These are phyloP conservation scores for Aporophyla nigra DNA, from an alignment of 2,888 invertebrate species.

Conservation along the genomic window DNA sequence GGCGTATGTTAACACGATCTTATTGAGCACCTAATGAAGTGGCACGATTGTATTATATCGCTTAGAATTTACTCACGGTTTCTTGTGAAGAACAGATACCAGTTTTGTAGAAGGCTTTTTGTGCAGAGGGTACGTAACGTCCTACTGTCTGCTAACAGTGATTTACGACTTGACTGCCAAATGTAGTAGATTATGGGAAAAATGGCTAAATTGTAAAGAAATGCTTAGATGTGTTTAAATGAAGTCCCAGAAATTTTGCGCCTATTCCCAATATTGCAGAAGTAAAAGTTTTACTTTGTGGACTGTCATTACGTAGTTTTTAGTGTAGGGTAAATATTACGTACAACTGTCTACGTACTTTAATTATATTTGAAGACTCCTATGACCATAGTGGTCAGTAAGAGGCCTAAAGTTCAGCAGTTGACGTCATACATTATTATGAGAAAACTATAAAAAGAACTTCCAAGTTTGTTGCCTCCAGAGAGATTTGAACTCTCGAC, in stretches of 20 bases:
- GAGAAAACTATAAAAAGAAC: conserved; percentile 19
- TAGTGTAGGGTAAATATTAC: background rate
- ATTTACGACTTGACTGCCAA: background rate
- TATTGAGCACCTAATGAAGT: conserved; percentile 17
- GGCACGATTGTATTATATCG: background rate
- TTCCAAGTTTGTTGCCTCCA: conserved; percentile 82
- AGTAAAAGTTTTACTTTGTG: background rate
- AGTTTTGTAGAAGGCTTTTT: background rate
- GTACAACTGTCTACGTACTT: background rate
- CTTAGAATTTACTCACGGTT: background rate
- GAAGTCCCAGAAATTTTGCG: background rate
- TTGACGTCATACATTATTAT: background rate
- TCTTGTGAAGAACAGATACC: background rate
- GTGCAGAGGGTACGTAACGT: background rate
- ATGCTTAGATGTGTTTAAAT: background rate
- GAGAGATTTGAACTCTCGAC: conserved; percentile 93
- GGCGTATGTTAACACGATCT: conserved; percentile 69
- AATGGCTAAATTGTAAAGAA: background rate
- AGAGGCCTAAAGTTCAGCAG: background rate
- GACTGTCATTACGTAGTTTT: background rate
- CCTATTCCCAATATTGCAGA: background rate
- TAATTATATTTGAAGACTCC: background rate
- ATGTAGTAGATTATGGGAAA: background rate
- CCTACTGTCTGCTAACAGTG: background rate
- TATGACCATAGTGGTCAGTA: background rate